Conservation (phyloP, 2,888 invertebrate species). For the Drosophila parthenogenetica region DNA sequence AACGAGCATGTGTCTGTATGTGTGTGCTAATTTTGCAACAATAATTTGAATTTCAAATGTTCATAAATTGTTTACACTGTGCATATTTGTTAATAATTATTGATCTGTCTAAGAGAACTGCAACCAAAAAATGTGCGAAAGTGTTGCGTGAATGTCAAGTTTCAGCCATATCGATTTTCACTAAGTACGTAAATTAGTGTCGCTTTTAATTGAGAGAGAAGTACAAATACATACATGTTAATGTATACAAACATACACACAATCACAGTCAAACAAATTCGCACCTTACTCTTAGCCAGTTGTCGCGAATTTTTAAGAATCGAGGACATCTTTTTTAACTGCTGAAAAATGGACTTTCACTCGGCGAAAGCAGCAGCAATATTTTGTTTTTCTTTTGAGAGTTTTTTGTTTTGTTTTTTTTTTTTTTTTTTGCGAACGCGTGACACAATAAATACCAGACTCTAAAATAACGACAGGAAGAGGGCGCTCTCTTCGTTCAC, state of each 20-base stretch:
- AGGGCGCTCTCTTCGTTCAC: constrained; percentile 35
- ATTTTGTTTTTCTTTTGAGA: constrained; percentile 20
- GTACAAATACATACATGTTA: constrained; percentile 25
- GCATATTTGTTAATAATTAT: constrained; percentile 1
- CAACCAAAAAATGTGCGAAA: constrained; percentile 10
- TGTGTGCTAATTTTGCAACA: constrained; percentile 43
- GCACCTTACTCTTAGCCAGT: constrained; percentile 44
- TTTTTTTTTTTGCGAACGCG: constrained; percentile 53
- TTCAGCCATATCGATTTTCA: constrained; percentile 69
- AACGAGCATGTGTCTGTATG: constrained; percentile 21
- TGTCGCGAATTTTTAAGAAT: constrained; percentile 28
- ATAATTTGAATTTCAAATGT: constrained; percentile 27
- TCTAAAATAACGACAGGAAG: constrained; percentile 29
- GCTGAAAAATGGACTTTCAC: constrained; percentile 53
- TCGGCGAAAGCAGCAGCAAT: constrained; percentile 16
- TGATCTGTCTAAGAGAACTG: background rate
- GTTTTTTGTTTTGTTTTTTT: constrained; percentile 19
- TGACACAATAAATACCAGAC: constrained; percentile 70
- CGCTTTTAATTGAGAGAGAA: constrained; percentile 63
- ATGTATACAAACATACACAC: constrained; percentile 22
- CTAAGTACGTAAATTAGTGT: constrained; percentile 66
- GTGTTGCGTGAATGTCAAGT: constrained; percentile 26
- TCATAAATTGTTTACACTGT: constrained; percentile 2
- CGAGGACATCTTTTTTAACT: constrained; percentile 45
- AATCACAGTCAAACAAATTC: background rate